A percentile compares a stretch with the other conserved stretches of the same genome.
Evolutionary conservation across 2,797 vertebrate genomes (phyloP).

Genomic region (Paramormyrops hopkinsi): DNA sequence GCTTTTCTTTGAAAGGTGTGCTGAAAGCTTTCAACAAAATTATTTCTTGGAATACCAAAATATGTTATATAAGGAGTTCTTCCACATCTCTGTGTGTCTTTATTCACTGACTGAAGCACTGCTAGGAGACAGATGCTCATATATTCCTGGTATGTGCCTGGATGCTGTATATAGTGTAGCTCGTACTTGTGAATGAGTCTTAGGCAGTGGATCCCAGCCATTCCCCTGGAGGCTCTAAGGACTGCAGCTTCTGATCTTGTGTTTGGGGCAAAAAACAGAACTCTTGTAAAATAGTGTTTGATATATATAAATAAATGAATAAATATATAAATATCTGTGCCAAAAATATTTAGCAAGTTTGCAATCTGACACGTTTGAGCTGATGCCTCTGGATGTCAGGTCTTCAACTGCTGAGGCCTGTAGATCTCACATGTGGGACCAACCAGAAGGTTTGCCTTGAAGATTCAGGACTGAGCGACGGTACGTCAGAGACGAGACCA

Average conservation of each 20-base stretch:
- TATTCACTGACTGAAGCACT: not conserved
- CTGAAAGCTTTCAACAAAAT: conserved; percentile 6
- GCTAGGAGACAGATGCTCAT: not conserved
- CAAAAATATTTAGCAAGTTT: conserved; percentile 20
- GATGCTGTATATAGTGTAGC: conserved; percentile 63
- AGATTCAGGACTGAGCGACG: not conserved
- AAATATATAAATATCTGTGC: conserved; percentile 19
- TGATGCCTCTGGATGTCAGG: not conserved
- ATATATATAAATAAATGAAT: not conserved
- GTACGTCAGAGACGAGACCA: conserved; percentile 4
- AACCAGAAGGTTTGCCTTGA: not conserved
- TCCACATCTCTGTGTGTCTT: not conserved
- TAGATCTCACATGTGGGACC: not conserved
- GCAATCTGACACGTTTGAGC: conserved; percentile 12
- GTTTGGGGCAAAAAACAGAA: conserved; percentile 5
- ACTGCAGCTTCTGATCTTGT: not conserved
- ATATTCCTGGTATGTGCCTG: conserved; percentile 55
- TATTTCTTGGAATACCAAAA: conserved; percentile 13
- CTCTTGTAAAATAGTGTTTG: not conserved
- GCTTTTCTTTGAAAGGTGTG: not conserved
- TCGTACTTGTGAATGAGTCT: conserved; percentile 53
- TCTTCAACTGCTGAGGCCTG: not conserved
- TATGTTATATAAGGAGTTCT: not conserved
- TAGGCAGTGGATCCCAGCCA: conserved; percentile 53
- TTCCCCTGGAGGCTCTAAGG: conserved; percentile 37